phyloP scores from a whole-genome alignment of 2,113 vertebrate species.

The Smithornis capensis region DNA sequence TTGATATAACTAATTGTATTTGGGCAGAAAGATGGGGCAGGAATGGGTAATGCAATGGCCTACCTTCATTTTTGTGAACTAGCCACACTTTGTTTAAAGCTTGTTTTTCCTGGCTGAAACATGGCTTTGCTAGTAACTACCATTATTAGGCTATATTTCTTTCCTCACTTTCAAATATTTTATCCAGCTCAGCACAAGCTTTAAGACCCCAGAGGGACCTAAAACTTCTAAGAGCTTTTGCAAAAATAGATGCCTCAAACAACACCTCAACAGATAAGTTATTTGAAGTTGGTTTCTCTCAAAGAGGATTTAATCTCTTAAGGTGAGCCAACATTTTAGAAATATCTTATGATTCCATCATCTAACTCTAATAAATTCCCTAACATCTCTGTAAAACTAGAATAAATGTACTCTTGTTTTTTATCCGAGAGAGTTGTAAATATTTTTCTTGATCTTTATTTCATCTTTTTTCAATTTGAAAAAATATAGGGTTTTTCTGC shows the following conservation, averaged over 20 bases:
- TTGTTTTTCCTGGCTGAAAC: conserved; percentile 12
- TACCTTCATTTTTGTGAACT: neutral
- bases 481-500: neutral
- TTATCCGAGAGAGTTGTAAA: neutral
- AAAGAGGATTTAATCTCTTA: conserved; percentile 14
- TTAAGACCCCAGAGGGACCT: neutral
- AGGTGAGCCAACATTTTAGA: conserved; percentile 14
- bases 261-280: conserved; percentile 9
- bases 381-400: neutral
- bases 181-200: neutral
- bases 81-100: neutral
- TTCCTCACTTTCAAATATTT: conserved; percentile 36
- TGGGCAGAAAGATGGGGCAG: neutral
- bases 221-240: conserved; percentile 11
- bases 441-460: conserved; percentile 34
- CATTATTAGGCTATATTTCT: conserved; percentile 35
- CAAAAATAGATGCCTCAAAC: conserved; percentile 21
- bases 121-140: neutral
- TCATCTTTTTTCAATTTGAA: conserved; percentile 12
- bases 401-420: neutral
- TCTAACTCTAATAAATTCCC: neutral
- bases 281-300: conserved; percentile 24
- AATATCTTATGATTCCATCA: neutral
- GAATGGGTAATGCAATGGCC: neutral
- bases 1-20: neutral